Evolutionary conservation across 2,113 vertebrate genomes (phyloP).

Genomic region (Stercorarius parasiticus): DNA sequence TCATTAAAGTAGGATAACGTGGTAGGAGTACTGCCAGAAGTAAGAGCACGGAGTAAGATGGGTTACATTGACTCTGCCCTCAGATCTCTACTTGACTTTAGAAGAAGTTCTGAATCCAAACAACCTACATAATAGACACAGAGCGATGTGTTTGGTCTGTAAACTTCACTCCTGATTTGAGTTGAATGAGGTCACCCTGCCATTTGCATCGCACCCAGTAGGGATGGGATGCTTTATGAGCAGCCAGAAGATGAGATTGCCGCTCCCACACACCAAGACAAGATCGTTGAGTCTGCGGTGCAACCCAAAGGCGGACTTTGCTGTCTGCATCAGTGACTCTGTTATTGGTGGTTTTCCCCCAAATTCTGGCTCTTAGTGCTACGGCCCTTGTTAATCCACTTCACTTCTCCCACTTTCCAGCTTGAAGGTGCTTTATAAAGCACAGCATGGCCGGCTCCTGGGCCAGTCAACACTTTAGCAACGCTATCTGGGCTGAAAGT

Average conservation of each 20-base stretch:
- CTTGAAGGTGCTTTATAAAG: not conserved
- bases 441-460: not conserved
- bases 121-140: not conserved
- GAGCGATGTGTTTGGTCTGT: not conserved
- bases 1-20: not conserved
- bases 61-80: not conserved
- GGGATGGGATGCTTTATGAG: not conserved
- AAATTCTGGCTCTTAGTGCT: not conserved
- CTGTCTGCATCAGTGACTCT: not conserved
- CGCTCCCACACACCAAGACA: not conserved
- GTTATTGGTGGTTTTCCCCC: not conserved
- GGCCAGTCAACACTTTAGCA: not conserved
- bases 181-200: not conserved
- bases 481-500: not conserved
- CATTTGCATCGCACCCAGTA: not conserved
- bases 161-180: rapidly evolving
- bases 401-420: not conserved
- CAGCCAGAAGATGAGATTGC: not conserved
- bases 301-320: not conserved
- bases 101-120: not conserved
- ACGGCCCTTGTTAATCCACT: not conserved
- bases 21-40: not conserved
- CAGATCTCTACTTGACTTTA: not conserved
- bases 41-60: not conserved
- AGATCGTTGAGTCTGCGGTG: not conserved